phyloP scores from a whole-genome alignment of 2,797 vertebrate species.

The Micromesistius poutassou region DNA sequence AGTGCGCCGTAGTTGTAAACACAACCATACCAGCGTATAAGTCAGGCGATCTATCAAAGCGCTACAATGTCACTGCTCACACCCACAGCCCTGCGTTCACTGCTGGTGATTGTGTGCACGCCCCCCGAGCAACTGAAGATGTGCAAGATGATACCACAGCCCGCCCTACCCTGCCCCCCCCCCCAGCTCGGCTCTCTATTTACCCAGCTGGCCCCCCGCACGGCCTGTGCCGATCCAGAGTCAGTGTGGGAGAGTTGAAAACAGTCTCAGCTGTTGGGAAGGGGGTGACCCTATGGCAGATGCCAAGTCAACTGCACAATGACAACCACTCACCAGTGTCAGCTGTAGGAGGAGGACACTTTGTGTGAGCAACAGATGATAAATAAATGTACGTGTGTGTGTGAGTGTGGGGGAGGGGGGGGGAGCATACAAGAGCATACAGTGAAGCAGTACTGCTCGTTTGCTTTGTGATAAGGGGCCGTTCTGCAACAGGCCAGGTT shows the following conservation, averaged over 20 bases:
- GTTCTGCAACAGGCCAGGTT: constrained; percentile 42
- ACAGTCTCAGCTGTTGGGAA: constrained; percentile 55
- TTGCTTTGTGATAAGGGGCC: constrained; percentile 55
- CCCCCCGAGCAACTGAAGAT: constrained; percentile 49
- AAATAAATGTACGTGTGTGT: constrained; percentile 31
- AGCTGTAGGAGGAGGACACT: constrained; percentile 41
- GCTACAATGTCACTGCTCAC: not conserved
- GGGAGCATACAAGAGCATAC: constrained; percentile 3
- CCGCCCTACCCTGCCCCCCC: constrained; percentile 44
- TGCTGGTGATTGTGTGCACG: not conserved
- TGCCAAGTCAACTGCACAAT: constrained; percentile 53
- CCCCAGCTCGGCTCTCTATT: constrained; percentile 56
- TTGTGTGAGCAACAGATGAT: constrained; percentile 61
- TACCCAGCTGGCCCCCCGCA: constrained; percentile 64
- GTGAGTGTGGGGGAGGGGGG: constrained; percentile 13
- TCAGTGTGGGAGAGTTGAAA: constrained; percentile 62
- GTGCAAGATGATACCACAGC: constrained; percentile 60
- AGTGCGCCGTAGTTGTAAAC: not conserved
- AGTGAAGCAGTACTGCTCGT: constrained; percentile 23
- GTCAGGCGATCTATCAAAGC: not conserved
- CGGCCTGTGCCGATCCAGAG: constrained; percentile 47
- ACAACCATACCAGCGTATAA: not conserved
- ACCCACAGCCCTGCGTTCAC: not conserved
- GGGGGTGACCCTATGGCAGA: constrained; percentile 51
- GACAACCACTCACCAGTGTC: constrained; percentile 45